Percentiles rank a stretch among this genome's conserved stretches.
phyloP scores from a whole-genome alignment of 2,888 invertebrate species.

The Polymixis flavicincta region DNA sequence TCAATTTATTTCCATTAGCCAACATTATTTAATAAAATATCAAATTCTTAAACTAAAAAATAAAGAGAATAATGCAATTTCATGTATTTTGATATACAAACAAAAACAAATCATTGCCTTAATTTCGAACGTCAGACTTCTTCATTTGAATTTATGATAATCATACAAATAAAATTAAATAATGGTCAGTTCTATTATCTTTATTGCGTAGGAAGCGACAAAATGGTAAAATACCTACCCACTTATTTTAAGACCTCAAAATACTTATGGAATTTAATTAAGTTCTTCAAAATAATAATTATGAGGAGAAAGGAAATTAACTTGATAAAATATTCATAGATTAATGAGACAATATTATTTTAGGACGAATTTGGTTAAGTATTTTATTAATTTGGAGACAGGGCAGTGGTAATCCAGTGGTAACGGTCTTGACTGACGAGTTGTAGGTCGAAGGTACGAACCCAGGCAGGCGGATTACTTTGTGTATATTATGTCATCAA shows the following conservation, averaged over 20 bases:
- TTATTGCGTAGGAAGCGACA: neutral
- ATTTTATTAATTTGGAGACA: neutral
- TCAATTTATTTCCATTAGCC: constrained; percentile 16
- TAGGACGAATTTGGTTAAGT: neutral
- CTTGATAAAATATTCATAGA: constrained; percentile 28
- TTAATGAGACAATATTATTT: constrained; percentile 22
- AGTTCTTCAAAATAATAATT: constrained; percentile 20
- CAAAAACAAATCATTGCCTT: neutral
- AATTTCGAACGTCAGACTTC: constrained; percentile 26
- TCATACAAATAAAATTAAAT: constrained; percentile 9
- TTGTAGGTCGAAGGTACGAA: no score
- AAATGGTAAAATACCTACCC: neutral
- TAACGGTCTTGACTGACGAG: no score
- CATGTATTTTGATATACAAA: constrained; percentile 11
- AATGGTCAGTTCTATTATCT: constrained; percentile 5
- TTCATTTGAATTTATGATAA: constrained; percentile 29
- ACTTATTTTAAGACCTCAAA: constrained; percentile 5
- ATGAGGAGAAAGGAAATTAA: constrained; percentile 26
- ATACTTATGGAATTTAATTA: constrained; percentile 35
- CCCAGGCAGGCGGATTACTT: no score
- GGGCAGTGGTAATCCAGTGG: no score
- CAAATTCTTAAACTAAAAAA: neutral
- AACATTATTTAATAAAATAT: neutral
- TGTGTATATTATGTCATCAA: no score
- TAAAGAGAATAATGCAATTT: neutral